Conservation (phyloP, 2,888 invertebrate species). For the Eutolmus rufibarbis region DNA sequence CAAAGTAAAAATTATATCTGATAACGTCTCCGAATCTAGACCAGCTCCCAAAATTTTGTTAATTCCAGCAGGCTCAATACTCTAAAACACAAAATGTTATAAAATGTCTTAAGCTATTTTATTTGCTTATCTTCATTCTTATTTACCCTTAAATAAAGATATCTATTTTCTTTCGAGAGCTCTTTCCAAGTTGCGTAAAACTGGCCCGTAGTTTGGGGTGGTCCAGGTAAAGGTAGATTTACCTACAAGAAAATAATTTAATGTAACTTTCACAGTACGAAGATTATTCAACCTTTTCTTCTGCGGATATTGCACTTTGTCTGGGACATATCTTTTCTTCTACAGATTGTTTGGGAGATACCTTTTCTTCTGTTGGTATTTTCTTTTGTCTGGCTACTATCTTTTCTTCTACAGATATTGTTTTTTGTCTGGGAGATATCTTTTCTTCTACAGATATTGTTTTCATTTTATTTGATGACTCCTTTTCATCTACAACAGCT, state of each 20-base stretch:
- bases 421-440: not conserved
- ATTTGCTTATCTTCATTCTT: no score
- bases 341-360: not conserved
- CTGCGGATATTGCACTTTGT: not conserved
- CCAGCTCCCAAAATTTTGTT: slow-evolving; percentile 60
- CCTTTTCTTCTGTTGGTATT: not conserved
- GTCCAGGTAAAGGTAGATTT: slow-evolving; percentile 52
- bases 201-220: slow-evolving; percentile 57
- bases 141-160: slow-evolving; percentile 57
- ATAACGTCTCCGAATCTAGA: slow-evolving; percentile 58
- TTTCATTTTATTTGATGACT: not conserved
- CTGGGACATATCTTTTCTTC: not conserved
- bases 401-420: not conserved
- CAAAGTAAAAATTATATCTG: slow-evolving; percentile 55
- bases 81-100: slow-evolving; percentile 48
- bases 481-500: not conserved
- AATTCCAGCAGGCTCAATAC: slow-evolving; percentile 55
- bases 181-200: slow-evolving; percentile 61
- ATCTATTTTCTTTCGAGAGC: slow-evolving; percentile 55
- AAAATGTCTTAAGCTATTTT: not conserved
- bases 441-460: not conserved
- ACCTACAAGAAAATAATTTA: slow-evolving; percentile 36
- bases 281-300: not conserved
- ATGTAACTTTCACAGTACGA: not conserved
- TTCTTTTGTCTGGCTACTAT: not conserved